Conservation (phyloP, 2,797 vertebrate species). For the Sebastes reedi region DNA sequence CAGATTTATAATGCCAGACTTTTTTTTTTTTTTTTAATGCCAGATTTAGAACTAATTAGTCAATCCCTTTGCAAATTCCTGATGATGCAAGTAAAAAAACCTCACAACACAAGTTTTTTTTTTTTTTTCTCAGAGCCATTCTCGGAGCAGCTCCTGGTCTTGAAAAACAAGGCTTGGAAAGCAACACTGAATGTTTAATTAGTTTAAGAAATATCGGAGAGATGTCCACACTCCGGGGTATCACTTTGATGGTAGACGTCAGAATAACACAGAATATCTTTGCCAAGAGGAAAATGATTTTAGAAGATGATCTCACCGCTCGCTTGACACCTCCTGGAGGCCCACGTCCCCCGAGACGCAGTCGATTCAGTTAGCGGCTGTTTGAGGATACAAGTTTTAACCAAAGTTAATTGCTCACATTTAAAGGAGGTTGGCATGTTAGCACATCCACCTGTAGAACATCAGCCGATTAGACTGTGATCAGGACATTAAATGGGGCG, state of each 20-base stretch:
- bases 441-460: not conserved
- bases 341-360: not conserved
- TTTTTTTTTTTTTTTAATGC: not conserved
- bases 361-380: conserved; percentile 3
- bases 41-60: conserved; percentile 61
- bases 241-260: conserved; percentile 55
- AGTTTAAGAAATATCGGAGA: conserved; percentile 51
- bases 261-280: conserved; percentile 41
- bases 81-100: conserved; percentile 51
- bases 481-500: not conserved
- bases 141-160: conserved; percentile 37
- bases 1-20: conserved; percentile 16
- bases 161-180: conserved; percentile 42
- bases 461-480: not conserved
- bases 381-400: conserved; percentile 1
- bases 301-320: not conserved
- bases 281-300: conserved; percentile 21
- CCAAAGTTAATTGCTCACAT: conserved; percentile 1
- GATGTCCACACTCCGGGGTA: conserved; percentile 45
- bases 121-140: conserved; percentile 30
- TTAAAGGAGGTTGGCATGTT: not conserved
- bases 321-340: conserved; percentile 24
- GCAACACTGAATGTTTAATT: conserved; percentile 55
- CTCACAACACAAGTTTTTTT: conserved; percentile 9
- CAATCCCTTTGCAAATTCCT: conserved; percentile 41